Conservation (phyloP, 2,888 invertebrate genomes). For the Calameuta idolon region DNA sequence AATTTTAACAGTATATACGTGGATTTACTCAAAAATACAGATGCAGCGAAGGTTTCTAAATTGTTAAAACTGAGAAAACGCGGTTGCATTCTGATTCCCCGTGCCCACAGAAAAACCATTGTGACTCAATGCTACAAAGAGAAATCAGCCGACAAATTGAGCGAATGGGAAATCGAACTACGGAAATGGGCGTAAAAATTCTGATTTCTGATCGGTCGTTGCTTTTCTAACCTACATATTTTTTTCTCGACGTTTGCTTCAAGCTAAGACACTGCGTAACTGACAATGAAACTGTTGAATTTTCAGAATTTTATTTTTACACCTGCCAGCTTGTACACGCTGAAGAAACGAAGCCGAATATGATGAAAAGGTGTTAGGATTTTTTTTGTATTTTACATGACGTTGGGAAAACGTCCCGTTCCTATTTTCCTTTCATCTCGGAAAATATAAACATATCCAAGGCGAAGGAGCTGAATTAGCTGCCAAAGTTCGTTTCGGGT, state of each 20-base stretch:
- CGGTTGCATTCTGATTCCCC: constrained; percentile 35
- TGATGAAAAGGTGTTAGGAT: neutral
- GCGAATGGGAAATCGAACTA: constrained; percentile 19
- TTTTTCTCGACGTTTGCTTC: neutral
- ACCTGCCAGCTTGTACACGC: neutral
- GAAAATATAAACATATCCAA: neutral
- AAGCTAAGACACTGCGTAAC: neutral
- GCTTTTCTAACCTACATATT: constrained; percentile 12
- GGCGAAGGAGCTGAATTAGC: neutral
- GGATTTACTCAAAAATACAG: neutral
- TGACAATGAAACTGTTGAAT: neutral
- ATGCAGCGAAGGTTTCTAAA: constrained; percentile 31
- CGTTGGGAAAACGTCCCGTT: neutral
- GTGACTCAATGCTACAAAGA: constrained; percentile 44
- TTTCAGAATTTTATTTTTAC: neutral
- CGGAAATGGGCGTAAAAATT: constrained; percentile 17
- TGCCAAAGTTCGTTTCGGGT: constrained; percentile 1
- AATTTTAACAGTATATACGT: neutral
- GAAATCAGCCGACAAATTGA: constrained; percentile 41
- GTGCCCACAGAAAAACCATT: constrained; percentile 31
- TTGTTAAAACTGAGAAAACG: constrained; percentile 31
- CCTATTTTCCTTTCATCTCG: neutral
- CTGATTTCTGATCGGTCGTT: constrained; percentile 10
- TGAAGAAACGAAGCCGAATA: neutral
- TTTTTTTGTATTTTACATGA: neutral